Base-by-base conservation (phyloP, 1,140 invertebrate genomes). In the Anoplophora glabripennis region DNA sequence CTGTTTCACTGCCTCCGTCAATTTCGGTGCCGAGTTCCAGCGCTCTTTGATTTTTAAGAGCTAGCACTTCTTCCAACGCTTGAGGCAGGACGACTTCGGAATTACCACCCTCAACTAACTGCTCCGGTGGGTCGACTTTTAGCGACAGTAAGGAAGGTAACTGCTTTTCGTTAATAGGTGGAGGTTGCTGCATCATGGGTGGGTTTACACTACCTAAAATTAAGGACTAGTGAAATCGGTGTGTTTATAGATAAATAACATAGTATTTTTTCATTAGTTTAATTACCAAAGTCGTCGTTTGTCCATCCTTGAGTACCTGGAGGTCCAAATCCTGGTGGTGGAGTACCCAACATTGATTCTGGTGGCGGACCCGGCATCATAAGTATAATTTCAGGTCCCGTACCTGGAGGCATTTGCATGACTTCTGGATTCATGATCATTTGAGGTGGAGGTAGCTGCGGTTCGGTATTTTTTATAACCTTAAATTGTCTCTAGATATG, bases 1-100 rank as follows among this genome's bases (percentile, higher is more conserved):
- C 14, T 44, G 37, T 17, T 53, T 61, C 9, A 17, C 28, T 34
- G 9, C 21, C 14, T 1, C 10, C 35, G 37, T 59, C 59, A 52
- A 78, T 69, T 11, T 81, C 73, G 47, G 66, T 57, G 53, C 71
- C 67, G 44, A 93, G 80, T 74, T 93, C 87, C 64, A 89, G 86
- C 10, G 88, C 91, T 66, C 92, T 79, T 61, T 90, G 88, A 69
- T 87, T 87, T 76, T 94, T 94, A 44, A 93, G 87, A 14, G 92
- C 92, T 1, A 96, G 75, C 15, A 90, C 90, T 72, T 94, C 89
- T 76, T 95, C 93, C 36, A 96, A 75, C 12, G 89, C 92, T 69
- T 90, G 88, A 8, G 92, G 92, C 12, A 96, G 74, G 8, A 86
- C 79, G 3, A 86, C 80, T 63, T 89, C 87, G 18, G 65, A 53